Evolutionary conservation across 2,113 vertebrate species (phyloP).

Genomic region (Pterophyllum scalare): DNA sequence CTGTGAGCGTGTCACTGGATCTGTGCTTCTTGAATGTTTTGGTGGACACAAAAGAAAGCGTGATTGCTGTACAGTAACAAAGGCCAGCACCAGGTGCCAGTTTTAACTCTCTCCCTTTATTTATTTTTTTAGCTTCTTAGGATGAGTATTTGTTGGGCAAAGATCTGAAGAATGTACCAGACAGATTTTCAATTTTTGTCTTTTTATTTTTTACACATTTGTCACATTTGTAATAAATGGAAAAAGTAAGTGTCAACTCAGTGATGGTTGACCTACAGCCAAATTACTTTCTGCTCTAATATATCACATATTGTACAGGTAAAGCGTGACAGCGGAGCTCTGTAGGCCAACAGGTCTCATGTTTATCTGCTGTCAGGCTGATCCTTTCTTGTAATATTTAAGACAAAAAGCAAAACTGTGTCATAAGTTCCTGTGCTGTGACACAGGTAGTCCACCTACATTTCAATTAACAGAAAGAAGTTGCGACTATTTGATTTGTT

Average conservation of each 20-base stretch:
- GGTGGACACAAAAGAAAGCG: slow-evolving; percentile 25
- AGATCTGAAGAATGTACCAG: no score
- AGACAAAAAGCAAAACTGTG: not conserved
- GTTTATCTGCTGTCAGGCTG: not conserved
- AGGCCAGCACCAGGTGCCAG: slow-evolving; percentile 6
- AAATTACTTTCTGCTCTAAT: no score
- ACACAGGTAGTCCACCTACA: not conserved
- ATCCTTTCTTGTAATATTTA: not conserved
- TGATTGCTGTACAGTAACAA: slow-evolving; percentile 8
- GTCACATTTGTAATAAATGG: no score
- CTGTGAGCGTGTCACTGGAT: slow-evolving; percentile 59
- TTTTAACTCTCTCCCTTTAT: not conserved
- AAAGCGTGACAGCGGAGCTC: no score
- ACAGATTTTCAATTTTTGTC: no score
- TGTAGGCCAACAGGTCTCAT: no score
- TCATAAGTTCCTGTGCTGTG: not conserved
- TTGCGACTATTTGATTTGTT: slow-evolving; percentile 30
- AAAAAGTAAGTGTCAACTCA: no score
- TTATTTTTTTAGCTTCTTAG: no score
- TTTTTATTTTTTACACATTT: no score
- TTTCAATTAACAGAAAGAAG: slow-evolving; percentile 15
- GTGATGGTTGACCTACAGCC: no score
- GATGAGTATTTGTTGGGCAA: no score
- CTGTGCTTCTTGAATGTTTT: slow-evolving; percentile 28
- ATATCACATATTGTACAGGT: no score